Evolutionary conservation across 2,797 vertebrate species (phyloP).

Genomic region (Malurus leucopterus): DNA sequence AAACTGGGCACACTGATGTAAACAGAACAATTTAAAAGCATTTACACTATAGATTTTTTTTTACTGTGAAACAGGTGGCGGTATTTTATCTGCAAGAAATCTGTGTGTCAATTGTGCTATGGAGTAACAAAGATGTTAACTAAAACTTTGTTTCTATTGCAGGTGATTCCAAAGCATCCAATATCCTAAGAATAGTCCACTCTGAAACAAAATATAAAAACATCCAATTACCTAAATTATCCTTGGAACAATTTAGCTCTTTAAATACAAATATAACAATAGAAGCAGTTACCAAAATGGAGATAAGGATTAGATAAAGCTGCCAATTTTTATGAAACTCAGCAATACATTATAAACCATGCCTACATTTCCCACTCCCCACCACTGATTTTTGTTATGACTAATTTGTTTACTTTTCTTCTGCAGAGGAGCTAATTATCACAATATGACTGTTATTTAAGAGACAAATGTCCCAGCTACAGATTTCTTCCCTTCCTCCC

Average conservation of each 20-base stretch:
- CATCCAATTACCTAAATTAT: neutral
- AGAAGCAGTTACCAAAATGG: neutral
- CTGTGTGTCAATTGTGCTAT: neutral
- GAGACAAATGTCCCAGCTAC: neutral
- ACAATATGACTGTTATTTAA: neutral
- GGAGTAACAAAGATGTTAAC: neutral
- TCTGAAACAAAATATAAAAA: neutral
- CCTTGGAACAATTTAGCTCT: neutral
- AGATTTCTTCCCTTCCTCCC: neutral
- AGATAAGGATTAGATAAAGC: neutral
- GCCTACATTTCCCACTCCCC: no score
- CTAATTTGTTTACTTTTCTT: neutral
- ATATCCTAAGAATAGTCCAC: neutral
- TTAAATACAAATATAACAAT: neutral
- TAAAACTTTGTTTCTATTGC: neutral
- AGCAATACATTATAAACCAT: neutral
- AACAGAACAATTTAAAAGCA: neutral
- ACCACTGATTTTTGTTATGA: neutral
- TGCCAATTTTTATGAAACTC: neutral
- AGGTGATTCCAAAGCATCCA: neutral
- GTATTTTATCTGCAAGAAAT: neutral
- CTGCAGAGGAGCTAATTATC: neutral
- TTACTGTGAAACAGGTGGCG: neutral
- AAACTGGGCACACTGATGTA: neutral
- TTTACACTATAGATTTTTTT: neutral